A percentile compares a stretch with the other conserved stretches of the same genome.
phyloP scores from a whole-genome alignment of 2,113 vertebrate species.

The Cathartes aura region DNA sequence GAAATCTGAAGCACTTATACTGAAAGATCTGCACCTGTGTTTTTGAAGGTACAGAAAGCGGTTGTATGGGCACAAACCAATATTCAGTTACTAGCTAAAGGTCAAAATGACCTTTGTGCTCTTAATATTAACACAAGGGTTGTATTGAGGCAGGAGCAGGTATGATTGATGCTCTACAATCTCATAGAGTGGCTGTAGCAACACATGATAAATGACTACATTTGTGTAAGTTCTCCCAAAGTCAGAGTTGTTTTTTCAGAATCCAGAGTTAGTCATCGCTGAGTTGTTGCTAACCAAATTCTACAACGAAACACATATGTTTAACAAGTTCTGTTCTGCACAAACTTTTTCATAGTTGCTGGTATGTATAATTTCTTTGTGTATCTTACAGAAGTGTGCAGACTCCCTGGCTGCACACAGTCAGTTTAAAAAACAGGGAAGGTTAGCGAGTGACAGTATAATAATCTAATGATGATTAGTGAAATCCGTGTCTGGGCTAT shows the following conservation, averaged over 20 bases:
- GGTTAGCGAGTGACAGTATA: not conserved
- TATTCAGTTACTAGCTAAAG: not conserved
- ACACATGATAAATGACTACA: not conserved
- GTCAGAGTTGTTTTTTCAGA: not conserved
- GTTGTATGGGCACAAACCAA: not conserved
- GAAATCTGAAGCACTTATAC: slow-evolving; percentile 2
- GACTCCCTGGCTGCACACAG: not conserved
- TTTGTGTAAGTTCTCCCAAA: not conserved
- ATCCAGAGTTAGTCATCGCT: not conserved
- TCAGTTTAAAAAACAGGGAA: not conserved
- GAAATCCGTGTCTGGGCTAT: not conserved
- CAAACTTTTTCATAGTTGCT: not conserved
- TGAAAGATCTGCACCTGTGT: slow-evolving; percentile 48
- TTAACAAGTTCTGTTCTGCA: not conserved
- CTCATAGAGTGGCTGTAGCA: not conserved
- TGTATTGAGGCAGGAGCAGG: not conserved
- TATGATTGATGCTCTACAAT: not conserved
- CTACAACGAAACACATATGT: not conserved
- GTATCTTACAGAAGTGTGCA: not conserved
- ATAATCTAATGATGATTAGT: not conserved
- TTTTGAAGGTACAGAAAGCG: not conserved
- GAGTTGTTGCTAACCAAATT: not conserved
- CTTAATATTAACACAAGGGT: not conserved
- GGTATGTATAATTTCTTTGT: not conserved
- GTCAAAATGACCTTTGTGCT: slow-evolving; percentile 30